Percentiles rank a stretch among this genome's conserved stretches.
Conservation (phyloP, 2,113 vertebrate species). For the Coreoperca whiteheadi region DNA sequence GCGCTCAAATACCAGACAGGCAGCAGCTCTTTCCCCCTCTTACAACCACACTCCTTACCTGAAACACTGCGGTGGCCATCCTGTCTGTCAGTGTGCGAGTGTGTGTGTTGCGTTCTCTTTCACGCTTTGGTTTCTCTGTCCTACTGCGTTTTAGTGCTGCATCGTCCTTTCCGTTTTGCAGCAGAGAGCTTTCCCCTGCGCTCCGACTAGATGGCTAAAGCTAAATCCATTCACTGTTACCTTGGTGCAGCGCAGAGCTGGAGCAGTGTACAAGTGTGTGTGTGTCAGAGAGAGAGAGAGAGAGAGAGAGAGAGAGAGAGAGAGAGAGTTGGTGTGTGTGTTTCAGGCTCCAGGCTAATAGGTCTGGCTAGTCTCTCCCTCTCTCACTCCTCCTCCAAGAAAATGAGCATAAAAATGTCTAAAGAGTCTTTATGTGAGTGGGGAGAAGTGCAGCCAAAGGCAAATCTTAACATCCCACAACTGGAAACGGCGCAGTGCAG, state of each 20-base stretch:
- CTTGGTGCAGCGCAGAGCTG: conserved; percentile 60
- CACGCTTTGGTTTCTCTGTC: conserved; percentile 44
- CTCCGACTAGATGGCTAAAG: conserved; percentile 63
- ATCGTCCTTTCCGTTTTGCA: conserved; percentile 62
- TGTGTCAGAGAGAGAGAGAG: conserved; percentile 14
- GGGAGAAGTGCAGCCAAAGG: conserved; percentile 67
- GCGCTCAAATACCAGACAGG: conserved; percentile 20
- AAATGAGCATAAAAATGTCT: conserved; percentile 74
- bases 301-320: conserved; percentile 21
- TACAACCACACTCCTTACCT: conserved; percentile 79
- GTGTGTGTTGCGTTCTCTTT: conserved; percentile 33
- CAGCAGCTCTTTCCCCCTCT: conserved; percentile 20
- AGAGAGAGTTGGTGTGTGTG: conserved; percentile 25
- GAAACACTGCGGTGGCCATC: conserved; percentile 87
- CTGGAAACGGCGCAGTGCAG: conserved; percentile 78
- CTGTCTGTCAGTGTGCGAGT: conserved; percentile 27
- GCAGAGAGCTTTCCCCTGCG: conserved; percentile 61
- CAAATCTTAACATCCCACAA: conserved; percentile 72
- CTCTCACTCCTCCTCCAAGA: conserved; percentile 65
- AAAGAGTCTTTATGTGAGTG: conserved; percentile 69
- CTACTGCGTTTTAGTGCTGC: conserved; percentile 59
- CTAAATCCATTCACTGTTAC: conserved; percentile 76
- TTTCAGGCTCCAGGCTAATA: conserved; percentile 66
- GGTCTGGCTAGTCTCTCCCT: conserved; percentile 58
- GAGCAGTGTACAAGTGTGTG: conserved; percentile 53